Percentiles rank a stretch among this genome's conserved stretches.
Conservation (phyloP, 2,113 vertebrate species). For the Nipponia nippon region DNA sequence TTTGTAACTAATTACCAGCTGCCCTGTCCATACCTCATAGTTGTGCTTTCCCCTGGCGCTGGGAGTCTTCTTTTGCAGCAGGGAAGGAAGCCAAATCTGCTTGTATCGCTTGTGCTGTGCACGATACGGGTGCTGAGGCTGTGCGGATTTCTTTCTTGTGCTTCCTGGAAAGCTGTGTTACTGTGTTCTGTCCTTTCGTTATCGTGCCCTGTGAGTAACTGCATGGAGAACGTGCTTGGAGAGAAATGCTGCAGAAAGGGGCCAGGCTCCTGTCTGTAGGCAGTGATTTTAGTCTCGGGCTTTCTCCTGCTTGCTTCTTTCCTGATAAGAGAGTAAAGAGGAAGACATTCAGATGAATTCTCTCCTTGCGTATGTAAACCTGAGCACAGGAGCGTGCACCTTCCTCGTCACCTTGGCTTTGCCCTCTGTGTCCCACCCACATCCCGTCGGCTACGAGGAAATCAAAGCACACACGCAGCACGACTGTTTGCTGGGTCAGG, state of each 20-base stretch:
- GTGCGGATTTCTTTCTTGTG: background rate
- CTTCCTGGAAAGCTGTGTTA: background rate
- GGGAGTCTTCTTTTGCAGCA: background rate
- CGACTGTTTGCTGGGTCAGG: background rate
- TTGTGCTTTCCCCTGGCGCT: background rate
- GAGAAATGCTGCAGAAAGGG: background rate
- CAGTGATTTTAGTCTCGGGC: background rate
- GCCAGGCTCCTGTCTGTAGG: background rate
- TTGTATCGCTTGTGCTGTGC: background rate
- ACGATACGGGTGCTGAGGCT: background rate
- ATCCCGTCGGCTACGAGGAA: background rate
- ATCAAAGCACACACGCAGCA: background rate
- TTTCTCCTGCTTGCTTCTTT: background rate
- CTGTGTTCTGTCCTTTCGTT: background rate
- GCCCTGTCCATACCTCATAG: background rate
- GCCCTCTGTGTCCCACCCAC: rapidly evolving
- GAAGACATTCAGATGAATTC: background rate
- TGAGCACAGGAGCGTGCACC: background rate
- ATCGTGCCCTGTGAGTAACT: background rate
- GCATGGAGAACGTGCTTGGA: background rate
- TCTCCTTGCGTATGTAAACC: background rate
- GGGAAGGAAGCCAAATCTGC: background rate
- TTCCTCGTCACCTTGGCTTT: rapidly evolving
- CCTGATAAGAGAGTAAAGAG: background rate
- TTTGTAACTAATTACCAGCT: background rate